Conservation (phyloP, 2,888 invertebrate species). For the Sinohyriopsis cumingii region DNA sequence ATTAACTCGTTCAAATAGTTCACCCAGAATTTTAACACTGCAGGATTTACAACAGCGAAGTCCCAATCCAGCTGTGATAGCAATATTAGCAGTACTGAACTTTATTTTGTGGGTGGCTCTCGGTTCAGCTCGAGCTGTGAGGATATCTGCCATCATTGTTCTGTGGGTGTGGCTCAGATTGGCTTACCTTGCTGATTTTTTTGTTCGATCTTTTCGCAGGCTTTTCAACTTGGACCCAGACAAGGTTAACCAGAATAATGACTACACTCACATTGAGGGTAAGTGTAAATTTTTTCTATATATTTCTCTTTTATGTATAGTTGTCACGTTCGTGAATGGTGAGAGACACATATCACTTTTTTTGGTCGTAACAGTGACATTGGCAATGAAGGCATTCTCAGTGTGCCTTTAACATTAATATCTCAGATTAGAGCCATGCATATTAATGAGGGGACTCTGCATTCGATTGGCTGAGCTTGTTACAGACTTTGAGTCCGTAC, state of each 20-base stretch:
- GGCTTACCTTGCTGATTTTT: constrained; percentile 39
- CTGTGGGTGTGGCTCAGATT: constrained; percentile 39
- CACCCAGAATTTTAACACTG: too few species aligned
- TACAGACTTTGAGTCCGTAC: too few species aligned
- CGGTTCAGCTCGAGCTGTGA: constrained; percentile 28
- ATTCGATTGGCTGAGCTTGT: too few species aligned
- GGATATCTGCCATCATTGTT: constrained; percentile 30
- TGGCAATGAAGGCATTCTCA: too few species aligned
- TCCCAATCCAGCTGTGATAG: constrained; percentile 26
- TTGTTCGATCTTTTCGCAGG: constrained; percentile 55
- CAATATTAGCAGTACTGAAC: constrained; percentile 41
- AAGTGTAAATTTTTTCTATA: constrained; percentile 15
- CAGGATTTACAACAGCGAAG: too few species aligned
- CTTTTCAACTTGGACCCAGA: constrained; percentile 60
- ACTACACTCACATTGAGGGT: constrained; percentile 68
- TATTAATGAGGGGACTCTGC: too few species aligned
- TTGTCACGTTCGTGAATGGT: too few species aligned
- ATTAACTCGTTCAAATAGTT: too few species aligned
- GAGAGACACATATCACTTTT: too few species aligned
- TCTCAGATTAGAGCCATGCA: too few species aligned
- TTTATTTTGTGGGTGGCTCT: constrained; percentile 40
- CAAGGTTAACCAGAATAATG: constrained; percentile 59
- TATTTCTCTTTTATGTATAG: background rate
- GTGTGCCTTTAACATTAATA: too few species aligned
- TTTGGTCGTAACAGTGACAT: too few species aligned